Conservation (phyloP, 2,888 invertebrate genomes). For the Leucophenga montana region DNA sequence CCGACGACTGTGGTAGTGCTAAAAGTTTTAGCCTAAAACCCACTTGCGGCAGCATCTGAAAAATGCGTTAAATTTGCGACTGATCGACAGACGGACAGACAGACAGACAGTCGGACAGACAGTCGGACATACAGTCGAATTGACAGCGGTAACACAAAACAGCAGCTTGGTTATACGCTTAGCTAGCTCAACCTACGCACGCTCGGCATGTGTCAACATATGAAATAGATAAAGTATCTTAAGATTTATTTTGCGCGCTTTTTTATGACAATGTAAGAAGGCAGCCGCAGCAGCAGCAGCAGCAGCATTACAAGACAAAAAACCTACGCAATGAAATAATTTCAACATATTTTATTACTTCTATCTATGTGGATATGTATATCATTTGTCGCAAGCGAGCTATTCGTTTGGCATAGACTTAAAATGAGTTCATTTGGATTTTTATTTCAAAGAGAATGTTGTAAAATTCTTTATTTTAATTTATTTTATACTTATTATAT, state of each 20-base stretch:
- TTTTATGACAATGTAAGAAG: background rate
- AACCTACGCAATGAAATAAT: constrained; percentile 21
- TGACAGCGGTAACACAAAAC: background rate
- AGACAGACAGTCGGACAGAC: background rate
- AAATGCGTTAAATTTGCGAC: background rate
- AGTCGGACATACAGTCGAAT: background rate
- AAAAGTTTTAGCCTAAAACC: background rate
- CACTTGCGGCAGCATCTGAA: too few species aligned
- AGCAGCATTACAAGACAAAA: background rate
- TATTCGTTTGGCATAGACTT: too few species aligned
- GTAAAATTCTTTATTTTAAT: too few species aligned
- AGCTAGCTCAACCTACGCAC: background rate
- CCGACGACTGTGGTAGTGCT: background rate
- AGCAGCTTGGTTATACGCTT: background rate
- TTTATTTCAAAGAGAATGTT: too few species aligned
- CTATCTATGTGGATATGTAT: background rate
- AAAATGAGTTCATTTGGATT: too few species aligned
- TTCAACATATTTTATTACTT: constrained; percentile 10
- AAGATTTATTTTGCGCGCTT: constrained; percentile 20
- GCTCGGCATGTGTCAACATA: constrained; percentile 14
- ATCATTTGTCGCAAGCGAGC: too few species aligned
- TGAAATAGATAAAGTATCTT: constrained; percentile 20
- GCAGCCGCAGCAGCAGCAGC: too few species aligned
- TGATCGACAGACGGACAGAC: too few species aligned
- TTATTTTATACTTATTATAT: too few species aligned